Evolutionary conservation across 1,140 invertebrate genomes (phyloP).

Genomic region (Plodia interpunctella): DNA sequence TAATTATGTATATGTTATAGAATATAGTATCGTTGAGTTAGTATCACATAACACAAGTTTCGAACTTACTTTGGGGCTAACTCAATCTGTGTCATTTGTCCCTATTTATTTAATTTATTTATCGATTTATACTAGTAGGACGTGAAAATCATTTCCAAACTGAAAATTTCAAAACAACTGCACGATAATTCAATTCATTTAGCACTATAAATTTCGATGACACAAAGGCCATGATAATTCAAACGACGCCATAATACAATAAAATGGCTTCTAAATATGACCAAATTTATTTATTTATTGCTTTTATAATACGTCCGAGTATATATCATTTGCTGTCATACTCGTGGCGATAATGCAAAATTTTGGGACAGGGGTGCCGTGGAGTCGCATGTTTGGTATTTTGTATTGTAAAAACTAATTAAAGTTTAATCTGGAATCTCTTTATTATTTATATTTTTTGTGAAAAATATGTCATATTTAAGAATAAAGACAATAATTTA

Average conservation of each 20-base stretch:
- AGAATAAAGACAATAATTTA: too few species aligned
- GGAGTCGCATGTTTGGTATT: constrained; percentile 21
- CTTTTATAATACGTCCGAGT: constrained; percentile 72
- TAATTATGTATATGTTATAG: too few species aligned
- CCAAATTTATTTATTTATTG: constrained; percentile 73
- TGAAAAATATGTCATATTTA: too few species aligned
- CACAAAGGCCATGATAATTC: constrained; percentile 23
- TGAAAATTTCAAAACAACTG: neutral
- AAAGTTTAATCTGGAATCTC: too few species aligned
- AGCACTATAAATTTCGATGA: constrained; percentile 13
- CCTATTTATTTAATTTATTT: too few species aligned
- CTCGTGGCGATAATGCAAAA: constrained; percentile 70
- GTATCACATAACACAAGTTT: too few species aligned
- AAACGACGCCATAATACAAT: constrained; percentile 39
- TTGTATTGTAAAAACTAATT: neutral
- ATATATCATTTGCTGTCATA: constrained; percentile 71
- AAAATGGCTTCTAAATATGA: constrained; percentile 58
- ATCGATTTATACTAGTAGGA: too few species aligned
- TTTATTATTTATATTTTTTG: too few species aligned
- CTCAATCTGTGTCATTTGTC: too few species aligned
- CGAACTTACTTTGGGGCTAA: too few species aligned
- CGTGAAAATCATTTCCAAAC: neutral
- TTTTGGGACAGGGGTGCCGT: constrained; percentile 30
- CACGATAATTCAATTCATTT: constrained; percentile 22
- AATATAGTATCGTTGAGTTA: too few species aligned